A percentile compares a stretch with the other conserved stretches of the same genome.
These are phyloP conservation scores for Cirrhinus mrigala DNA, from an alignment of 2,797 vertebrate genomes.

Conservation along the genomic window DNA sequence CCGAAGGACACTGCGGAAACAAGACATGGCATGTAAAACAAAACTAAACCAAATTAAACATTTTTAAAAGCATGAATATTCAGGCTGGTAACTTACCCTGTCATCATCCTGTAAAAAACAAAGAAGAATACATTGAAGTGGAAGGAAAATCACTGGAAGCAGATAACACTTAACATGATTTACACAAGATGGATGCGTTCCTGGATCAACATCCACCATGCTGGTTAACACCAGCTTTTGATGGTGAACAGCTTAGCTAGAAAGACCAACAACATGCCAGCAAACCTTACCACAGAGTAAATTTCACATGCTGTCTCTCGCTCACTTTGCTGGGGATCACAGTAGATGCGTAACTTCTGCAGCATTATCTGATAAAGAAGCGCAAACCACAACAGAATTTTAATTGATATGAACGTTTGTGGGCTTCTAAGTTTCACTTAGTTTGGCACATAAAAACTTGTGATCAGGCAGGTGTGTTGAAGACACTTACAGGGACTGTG, in stretches of 20 bases:
- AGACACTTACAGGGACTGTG: conserved; percentile 66
- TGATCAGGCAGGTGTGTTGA: background rate
- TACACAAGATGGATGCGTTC: background rate
- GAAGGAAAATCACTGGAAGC: background rate
- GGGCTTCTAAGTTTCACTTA: background rate
- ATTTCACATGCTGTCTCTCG: conserved; percentile 75
- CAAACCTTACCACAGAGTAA: conserved; percentile 67
- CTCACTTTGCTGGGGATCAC: conserved; percentile 72
- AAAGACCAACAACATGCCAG: background rate
- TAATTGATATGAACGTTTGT: background rate
- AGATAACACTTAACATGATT: background rate
- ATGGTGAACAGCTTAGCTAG: background rate
- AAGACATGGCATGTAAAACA: conserved; percentile 1
- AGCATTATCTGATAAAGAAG: conserved; percentile 64
- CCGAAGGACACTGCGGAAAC: conserved; percentile 65
- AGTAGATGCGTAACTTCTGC: conserved; percentile 74
- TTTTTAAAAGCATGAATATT: background rate
- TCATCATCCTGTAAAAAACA: conserved; percentile 67
- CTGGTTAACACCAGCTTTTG: background rate
- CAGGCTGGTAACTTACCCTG: conserved; percentile 66
- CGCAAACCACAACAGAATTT: background rate
- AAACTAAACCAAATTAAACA: background rate
- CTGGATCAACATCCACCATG: background rate
- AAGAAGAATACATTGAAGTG: conserved; percentile 35
- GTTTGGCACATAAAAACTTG: background rate